phyloP scores from a whole-genome alignment of 2,888 invertebrate genomes.

The Hedychridium roseum region DNA sequence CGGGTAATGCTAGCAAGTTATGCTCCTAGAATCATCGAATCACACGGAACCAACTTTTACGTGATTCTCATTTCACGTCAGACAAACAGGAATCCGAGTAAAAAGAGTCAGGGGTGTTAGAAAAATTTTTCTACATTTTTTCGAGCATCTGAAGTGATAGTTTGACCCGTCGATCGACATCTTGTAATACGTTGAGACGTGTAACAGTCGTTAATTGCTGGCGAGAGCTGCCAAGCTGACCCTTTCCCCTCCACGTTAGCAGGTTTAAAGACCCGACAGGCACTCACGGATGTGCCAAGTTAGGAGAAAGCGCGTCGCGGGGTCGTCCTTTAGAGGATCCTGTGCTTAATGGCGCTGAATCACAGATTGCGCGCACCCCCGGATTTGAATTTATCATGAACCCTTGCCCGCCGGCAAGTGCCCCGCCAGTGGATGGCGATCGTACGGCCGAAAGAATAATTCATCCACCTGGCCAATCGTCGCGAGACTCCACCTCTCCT shows the following conservation, averaged over 20 bases:
- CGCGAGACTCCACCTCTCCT: neutral
- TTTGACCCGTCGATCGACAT: too few relatives aligned
- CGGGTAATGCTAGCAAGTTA: too few relatives aligned
- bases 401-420: conserved; percentile 48
- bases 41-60: too few relatives aligned
- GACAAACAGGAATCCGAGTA: too few relatives aligned
- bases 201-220: neutral
- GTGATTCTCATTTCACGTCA: too few relatives aligned
- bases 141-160: too few relatives aligned
- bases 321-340: conserved; percentile 54
- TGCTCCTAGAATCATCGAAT: neutral
- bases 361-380: conserved; percentile 61
- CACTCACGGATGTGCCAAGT: conserved; percentile 49
- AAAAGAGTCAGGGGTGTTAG: too few relatives aligned
- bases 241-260: conserved; percentile 31
- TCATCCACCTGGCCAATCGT: conserved; percentile 10
- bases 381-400: conserved; percentile 58
- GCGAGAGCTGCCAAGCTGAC: conserved; percentile 20
- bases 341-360: conserved; percentile 64
- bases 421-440: conserved; percentile 36
- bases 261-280: conserved; percentile 35
- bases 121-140: too few relatives aligned
- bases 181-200: too few relatives aligned
- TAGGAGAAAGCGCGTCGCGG: conserved; percentile 41
- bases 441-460: conserved; percentile 41